Evolutionary conservation across 2,888 invertebrate species (phyloP).

Genomic region (Cyclophora punctaria): DNA sequence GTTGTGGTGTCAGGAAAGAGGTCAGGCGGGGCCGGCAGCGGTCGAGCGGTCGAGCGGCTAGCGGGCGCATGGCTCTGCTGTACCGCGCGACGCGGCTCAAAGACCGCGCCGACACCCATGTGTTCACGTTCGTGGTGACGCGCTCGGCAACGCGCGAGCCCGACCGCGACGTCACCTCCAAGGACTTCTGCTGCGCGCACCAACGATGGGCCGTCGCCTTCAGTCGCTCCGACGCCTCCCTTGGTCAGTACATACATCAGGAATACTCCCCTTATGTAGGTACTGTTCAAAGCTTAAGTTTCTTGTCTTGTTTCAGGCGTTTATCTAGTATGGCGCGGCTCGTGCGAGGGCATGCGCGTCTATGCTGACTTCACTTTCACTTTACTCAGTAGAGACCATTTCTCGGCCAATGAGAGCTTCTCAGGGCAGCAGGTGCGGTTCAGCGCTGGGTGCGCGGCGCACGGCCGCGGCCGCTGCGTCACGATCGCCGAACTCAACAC

Average conservation of each 20-base stretch:
- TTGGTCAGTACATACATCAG: slow-evolving; percentile 41
- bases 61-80: slow-evolving; percentile 83
- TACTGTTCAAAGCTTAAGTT: not conserved
- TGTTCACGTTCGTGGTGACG: slow-evolving; percentile 89
- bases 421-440: slow-evolving; percentile 83
- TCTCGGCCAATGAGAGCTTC: slow-evolving; percentile 87
- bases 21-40: slow-evolving; percentile 61
- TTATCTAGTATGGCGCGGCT: slow-evolving; percentile 84
- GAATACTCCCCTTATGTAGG: not conserved
- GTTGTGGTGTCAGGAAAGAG: slow-evolving; percentile 35
- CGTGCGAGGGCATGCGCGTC: slow-evolving; percentile 83
- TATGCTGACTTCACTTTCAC: slow-evolving; percentile 89
- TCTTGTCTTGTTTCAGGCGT: slow-evolving; percentile 75
- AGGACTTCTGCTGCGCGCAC: slow-evolving; percentile 87
- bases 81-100: slow-evolving; percentile 88
- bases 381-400: slow-evolving; percentile 86
- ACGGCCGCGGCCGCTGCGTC: slow-evolving; percentile 83
- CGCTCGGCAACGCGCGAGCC: slow-evolving; percentile 84
- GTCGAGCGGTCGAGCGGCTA: slow-evolving; percentile 53
- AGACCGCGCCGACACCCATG: slow-evolving; percentile 87
- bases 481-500: slow-evolving; percentile 81
- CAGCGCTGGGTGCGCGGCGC: slow-evolving; percentile 80
- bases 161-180: slow-evolving; percentile 86
- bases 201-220: slow-evolving; percentile 89
- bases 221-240: slow-evolving; percentile 82